Evolutionary conservation across 2,113 vertebrate species (phyloP).

Genomic region (Calonectris borealis): DNA sequence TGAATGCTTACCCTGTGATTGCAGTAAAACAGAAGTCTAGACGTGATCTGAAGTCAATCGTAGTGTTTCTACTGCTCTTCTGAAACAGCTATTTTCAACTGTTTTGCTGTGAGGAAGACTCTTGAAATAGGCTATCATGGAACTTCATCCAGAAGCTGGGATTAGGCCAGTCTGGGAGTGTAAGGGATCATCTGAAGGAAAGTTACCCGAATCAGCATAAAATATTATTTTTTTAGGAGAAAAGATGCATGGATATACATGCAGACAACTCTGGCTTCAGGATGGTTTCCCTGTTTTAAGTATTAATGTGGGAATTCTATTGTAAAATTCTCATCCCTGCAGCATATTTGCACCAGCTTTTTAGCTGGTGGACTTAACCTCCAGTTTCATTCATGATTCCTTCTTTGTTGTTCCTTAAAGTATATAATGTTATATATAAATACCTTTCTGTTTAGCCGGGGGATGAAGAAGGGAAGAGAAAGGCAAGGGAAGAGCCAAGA

Average conservation of each 20-base stretch:
- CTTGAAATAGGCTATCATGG: not conserved
- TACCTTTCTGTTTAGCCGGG: not conserved
- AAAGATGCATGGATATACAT: too few species aligned
- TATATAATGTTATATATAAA: not conserved
- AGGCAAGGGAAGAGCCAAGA: not conserved
- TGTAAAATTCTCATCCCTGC: not conserved
- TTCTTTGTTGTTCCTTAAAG: not conserved
- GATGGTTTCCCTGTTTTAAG: not conserved
- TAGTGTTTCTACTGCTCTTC: not conserved
- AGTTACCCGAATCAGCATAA: not conserved
- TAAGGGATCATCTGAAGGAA: not conserved
- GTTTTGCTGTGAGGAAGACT: not conserved
- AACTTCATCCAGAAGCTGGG: not conserved
- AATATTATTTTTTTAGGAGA: not conserved
- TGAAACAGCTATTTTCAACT: not conserved
- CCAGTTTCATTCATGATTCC: not conserved
- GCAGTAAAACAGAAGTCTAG: not conserved
- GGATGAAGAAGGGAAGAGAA: not conserved
- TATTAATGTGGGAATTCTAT: not conserved
- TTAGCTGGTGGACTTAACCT: not conserved
- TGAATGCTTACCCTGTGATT: not conserved
- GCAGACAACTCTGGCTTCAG: not conserved
- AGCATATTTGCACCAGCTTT: not conserved
- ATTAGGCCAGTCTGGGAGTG: not conserved
- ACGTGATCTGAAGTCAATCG: not conserved